These are phyloP conservation scores for Anabas testudineus DNA, from an alignment of 2,797 vertebrate species.

Conservation along the genomic window DNA sequence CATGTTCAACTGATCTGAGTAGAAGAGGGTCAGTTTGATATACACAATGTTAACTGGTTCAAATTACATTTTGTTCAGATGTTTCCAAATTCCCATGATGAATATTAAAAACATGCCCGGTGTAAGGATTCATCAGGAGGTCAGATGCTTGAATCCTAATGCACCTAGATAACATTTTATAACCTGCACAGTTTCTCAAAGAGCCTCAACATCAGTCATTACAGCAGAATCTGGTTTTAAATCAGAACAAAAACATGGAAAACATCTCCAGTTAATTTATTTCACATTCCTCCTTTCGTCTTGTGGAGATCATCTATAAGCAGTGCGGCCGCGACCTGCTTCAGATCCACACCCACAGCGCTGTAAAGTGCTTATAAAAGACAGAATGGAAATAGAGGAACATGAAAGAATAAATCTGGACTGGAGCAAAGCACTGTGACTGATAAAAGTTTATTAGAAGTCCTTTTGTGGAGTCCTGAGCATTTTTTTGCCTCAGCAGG, in stretches of 20 bases:
- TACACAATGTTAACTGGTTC: not conserved
- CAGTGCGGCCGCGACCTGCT: not conserved
- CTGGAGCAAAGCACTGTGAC: constrained; percentile 55
- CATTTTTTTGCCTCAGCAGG: constrained; percentile 36
- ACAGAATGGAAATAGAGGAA: constrained; percentile 48
- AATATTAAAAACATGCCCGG: too few relatives aligned
- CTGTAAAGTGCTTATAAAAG: constrained; percentile 24
- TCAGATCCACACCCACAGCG: constrained; percentile 16
- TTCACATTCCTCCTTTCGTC: not conserved
- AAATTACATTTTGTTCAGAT: not conserved
- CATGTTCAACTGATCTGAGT: too few relatives aligned
- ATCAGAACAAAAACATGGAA: constrained; percentile 4
- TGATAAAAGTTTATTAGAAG: constrained; percentile 73
- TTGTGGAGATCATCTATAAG: not conserved
- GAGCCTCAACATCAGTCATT: not conserved
- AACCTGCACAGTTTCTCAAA: not conserved
- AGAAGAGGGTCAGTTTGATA: too few relatives aligned
- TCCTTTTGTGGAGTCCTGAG: constrained; percentile 55
- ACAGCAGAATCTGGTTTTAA: not conserved
- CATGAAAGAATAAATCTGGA: constrained; percentile 45
- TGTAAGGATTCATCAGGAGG: too few relatives aligned
- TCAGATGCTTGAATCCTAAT: not conserved
- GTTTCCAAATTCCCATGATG: too few relatives aligned
- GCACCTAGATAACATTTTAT: not conserved
- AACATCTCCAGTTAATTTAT: not conserved